A percentile compares a stretch with the other conserved stretches of the same genome.
phyloP scores from a whole-genome alignment of 2,113 vertebrate genomes.

The Pseudopipra pipra region DNA sequence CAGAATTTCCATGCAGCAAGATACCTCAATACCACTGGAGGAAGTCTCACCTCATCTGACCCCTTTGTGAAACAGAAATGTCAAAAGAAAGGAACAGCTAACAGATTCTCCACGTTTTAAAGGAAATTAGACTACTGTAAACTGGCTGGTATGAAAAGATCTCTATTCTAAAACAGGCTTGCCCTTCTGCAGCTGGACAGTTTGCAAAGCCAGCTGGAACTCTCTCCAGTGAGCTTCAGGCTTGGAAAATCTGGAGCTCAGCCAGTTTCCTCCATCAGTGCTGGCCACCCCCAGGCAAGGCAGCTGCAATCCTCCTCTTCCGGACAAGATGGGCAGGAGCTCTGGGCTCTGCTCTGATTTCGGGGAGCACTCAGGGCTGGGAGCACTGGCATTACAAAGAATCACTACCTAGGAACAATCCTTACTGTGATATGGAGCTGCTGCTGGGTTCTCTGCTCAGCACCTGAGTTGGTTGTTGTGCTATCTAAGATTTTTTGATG shows the following conservation, averaged over 20 bases:
- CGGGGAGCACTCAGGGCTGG: not conserved
- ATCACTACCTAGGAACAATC: not conserved
- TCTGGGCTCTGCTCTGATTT: not conserved
- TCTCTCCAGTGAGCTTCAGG: conserved; percentile 30
- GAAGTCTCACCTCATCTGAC: not conserved
- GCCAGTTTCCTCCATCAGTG: conserved; percentile 32
- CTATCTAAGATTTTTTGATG: not conserved
- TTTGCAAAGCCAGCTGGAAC: conserved; percentile 58
- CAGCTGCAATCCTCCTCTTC: conserved; percentile 47
- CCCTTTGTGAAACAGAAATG: not conserved
- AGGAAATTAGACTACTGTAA: not conserved
- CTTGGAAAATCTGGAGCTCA: conserved; percentile 30
- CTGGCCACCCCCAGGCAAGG: conserved; percentile 6
- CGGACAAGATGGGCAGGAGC: not conserved
- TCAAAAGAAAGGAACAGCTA: not conserved
- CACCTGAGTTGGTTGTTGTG: not conserved
- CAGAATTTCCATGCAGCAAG: not conserved
- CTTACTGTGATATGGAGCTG: not conserved
- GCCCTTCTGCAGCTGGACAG: conserved; percentile 54
- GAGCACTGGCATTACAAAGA: not conserved
- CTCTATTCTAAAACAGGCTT: not conserved
- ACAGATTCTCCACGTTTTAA: not conserved
- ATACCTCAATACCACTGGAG: not conserved
- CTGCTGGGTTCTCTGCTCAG: not conserved
- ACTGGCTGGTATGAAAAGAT: not conserved